Evolutionary conservation across 53 echinoderm and acorn worm genomes (phyloP).

Genomic region (Patiria pectinifera): DNA sequence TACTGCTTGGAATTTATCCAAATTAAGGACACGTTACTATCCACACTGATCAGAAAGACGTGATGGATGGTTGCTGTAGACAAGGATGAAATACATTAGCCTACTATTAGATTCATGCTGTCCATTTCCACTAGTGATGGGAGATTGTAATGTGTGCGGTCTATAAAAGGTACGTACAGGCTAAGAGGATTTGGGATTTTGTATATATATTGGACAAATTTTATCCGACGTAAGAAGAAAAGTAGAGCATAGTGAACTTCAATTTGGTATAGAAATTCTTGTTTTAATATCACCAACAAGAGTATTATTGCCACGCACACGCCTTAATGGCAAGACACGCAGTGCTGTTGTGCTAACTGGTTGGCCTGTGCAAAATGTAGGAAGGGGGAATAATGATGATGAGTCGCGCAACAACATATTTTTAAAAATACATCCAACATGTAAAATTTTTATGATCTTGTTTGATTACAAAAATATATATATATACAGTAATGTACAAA

Average conservation of each 20-base stretch:
- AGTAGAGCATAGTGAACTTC: conserved; percentile 7
- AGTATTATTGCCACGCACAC: not conserved
- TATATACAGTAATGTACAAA: no score
- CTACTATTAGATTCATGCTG: conserved; percentile 25
- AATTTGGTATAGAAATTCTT: not conserved
- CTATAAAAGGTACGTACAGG: not conserved
- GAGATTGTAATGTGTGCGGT: not conserved
- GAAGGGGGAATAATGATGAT: no score
- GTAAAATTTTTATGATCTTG: no score
- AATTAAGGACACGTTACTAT: conserved; percentile 59
- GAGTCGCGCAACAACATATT: no score
- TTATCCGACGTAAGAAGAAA: not conserved
- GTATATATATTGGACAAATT: conserved; percentile 42
- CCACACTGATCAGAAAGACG: conserved; percentile 4
- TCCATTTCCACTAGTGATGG: conserved; percentile 13
- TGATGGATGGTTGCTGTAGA: conserved; percentile 42
- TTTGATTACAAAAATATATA: no score
- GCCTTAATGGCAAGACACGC: no score
- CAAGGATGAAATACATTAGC: conserved; percentile 57
- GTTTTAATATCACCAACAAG: not conserved
- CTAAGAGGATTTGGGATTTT: conserved; percentile 18
- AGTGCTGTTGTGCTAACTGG: no score
- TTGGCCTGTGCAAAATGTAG: no score
- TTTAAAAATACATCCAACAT: no score
- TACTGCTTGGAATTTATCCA: conserved; percentile 28